Conservation (phyloP, 2,888 invertebrate species). For the Perizoma affinitatum region DNA sequence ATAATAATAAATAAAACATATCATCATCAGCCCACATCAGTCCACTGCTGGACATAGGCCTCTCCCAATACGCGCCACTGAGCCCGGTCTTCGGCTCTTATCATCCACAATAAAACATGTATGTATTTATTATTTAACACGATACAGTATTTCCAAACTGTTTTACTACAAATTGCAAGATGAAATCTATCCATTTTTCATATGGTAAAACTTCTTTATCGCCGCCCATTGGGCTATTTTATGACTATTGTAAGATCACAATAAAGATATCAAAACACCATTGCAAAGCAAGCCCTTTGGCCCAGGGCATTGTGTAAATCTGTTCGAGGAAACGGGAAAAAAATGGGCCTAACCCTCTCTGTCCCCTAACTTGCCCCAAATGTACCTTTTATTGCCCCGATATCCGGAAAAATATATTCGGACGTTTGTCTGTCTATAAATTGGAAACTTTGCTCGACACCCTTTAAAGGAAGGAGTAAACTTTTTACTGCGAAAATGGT, state of each 20-base stretch:
- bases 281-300: constrained; percentile 50
- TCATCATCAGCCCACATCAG: no score
- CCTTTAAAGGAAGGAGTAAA: constrained; percentile 15
- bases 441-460: constrained; percentile 26
- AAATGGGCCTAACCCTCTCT: constrained; percentile 49
- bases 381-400: constrained; percentile 36
- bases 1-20: no score
- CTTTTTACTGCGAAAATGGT: constrained; percentile 20
- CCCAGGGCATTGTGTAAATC: constrained; percentile 67
- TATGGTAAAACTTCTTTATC: constrained; percentile 35
- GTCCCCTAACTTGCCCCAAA: constrained; percentile 35
- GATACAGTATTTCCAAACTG: constrained; percentile 13
- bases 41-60: no score
- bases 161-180: constrained; percentile 29
- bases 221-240: constrained; percentile 46
- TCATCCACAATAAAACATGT: no score
- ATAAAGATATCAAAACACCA: constrained; percentile 65
- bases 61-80: no score
- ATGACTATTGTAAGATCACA: constrained; percentile 56
- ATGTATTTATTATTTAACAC: no score
- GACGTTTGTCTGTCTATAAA: constrained; percentile 34
- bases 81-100: no score
- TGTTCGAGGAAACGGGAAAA: constrained; percentile 60
- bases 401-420: constrained; percentile 33
- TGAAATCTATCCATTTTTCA: constrained; percentile 37